Percentiles rank a stretch among this genome's conserved stretches.
These are phyloP conservation scores for Hemicordylus capensis DNA, from an alignment of 2,113 vertebrate genomes.

Conservation along the genomic window DNA sequence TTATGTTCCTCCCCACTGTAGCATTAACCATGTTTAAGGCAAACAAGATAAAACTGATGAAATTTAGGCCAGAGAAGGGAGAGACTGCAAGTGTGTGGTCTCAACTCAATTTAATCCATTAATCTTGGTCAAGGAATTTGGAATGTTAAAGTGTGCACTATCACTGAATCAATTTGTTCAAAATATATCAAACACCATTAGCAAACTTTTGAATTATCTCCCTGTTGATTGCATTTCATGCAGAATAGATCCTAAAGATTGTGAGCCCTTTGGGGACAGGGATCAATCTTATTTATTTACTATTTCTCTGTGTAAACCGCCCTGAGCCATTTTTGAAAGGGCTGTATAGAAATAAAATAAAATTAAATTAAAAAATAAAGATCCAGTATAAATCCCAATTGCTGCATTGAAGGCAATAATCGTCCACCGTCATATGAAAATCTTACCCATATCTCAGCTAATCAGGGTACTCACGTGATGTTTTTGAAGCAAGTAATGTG, in stretches of 20 bases:
- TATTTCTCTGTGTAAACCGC: too few relatives aligned
- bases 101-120: not conserved
- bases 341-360: too few relatives aligned
- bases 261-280: too few relatives aligned
- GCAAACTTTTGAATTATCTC: not conserved
- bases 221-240: too few relatives aligned
- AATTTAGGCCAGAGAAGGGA: not conserved
- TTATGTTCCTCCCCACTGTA: not conserved
- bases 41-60: not conserved
- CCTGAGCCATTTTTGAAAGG: too few relatives aligned
- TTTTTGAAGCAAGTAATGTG: constrained; percentile 92
- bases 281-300: too few relatives aligned
- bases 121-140: not conserved
- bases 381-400: not conserved
- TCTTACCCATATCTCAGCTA: not conserved
- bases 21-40: not conserved
- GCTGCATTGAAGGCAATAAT: not conserved
- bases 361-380: too few relatives aligned
- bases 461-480: constrained; percentile 88
- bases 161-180: not conserved
- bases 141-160: not conserved
- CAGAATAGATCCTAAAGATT: too few relatives aligned
- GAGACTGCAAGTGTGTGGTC: not conserved
- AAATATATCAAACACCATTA: not conserved
- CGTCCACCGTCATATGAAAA: not conserved